A percentile compares a stretch with the other conserved stretches of the same genome.
Evolutionary conservation across 2,888 invertebrate species (phyloP).

Genomic region (Cantharis lateralis): DNA sequence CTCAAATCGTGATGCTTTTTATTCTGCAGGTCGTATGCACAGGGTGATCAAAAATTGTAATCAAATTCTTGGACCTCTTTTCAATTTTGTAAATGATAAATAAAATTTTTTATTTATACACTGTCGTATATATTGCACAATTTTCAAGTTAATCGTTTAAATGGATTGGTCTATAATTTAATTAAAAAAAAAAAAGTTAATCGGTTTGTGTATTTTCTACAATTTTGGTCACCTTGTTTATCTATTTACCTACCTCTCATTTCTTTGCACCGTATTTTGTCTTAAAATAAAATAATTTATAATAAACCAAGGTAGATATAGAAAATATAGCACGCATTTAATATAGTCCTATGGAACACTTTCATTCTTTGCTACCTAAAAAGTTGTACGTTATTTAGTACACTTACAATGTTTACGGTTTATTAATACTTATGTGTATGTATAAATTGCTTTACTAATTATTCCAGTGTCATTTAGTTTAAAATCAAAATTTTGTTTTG

Average conservation of each 20-base stretch:
- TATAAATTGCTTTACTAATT: constrained; percentile 45
- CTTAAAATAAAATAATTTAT: background rate
- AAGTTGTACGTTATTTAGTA: constrained; percentile 32
- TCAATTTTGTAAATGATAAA: no score
- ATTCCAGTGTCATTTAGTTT: constrained; percentile 43
- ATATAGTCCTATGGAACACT: constrained; percentile 50
- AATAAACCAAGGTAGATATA: background rate
- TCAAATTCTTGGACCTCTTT: no score
- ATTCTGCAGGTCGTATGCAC: background rate
- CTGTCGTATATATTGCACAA: no score
- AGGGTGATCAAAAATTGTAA: background rate
- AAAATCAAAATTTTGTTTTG: background rate
- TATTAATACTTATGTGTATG: constrained; percentile 43
- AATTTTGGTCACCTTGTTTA: background rate
- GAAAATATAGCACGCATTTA: constrained; percentile 40
- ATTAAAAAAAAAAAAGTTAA: no score
- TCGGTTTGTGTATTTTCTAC: no score
- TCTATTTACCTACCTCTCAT: background rate
- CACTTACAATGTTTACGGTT: constrained; percentile 28
- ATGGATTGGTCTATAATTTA: no score
- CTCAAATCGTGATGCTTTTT: background rate
- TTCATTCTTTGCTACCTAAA: constrained; percentile 41
- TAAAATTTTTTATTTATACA: no score
- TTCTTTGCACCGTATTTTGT: background rate
- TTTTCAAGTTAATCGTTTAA: no score